Conservation (phyloP, 2,888 invertebrate genomes). For the Ephialtes manifestator region DNA sequence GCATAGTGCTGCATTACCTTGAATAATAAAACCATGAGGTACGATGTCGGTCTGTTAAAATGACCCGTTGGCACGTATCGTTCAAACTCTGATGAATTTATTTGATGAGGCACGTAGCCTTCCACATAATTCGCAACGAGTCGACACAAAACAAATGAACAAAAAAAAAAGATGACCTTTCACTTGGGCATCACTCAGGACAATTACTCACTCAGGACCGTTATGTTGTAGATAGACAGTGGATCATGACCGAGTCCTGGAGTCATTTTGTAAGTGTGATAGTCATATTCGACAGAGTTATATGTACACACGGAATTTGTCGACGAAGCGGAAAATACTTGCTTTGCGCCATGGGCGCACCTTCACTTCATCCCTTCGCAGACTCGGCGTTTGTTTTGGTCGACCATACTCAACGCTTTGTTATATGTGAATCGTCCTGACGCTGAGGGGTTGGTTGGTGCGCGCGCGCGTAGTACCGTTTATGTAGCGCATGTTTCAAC, state of each 20-base stretch:
- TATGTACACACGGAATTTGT: constrained; percentile 23
- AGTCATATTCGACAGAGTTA: constrained; percentile 16
- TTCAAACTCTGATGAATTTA: constrained; percentile 32
- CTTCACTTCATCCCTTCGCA: constrained; percentile 65
- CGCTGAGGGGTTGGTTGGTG: constrained; percentile 17
- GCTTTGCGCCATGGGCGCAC: constrained; percentile 53
- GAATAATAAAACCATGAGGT: constrained; percentile 63
- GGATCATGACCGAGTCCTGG: constrained; percentile 83
- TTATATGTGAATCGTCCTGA: constrained; percentile 59
- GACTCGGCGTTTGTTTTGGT: constrained; percentile 73
- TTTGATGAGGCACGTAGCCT: constrained; percentile 21
- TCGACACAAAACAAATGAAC: constrained; percentile 15
- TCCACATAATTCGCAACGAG: constrained; percentile 24
- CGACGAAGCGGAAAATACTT: constrained; percentile 34
- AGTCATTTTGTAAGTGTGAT: constrained; percentile 76
- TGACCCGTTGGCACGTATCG: neutral
- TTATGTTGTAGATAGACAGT: constrained; percentile 81
- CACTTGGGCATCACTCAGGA: constrained; percentile 23
- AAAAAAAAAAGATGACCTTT: constrained; percentile 50
- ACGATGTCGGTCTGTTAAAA: constrained; percentile 40
- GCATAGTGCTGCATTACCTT: constrained; percentile 81
- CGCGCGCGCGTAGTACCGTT: constrained; percentile 50
- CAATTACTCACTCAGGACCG: constrained; percentile 78
- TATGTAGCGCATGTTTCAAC: constrained; percentile 69
- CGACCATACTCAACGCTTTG: constrained; percentile 66